Conservation (phyloP, 2,888 invertebrate genomes). For the Drosophila histrio region DNA sequence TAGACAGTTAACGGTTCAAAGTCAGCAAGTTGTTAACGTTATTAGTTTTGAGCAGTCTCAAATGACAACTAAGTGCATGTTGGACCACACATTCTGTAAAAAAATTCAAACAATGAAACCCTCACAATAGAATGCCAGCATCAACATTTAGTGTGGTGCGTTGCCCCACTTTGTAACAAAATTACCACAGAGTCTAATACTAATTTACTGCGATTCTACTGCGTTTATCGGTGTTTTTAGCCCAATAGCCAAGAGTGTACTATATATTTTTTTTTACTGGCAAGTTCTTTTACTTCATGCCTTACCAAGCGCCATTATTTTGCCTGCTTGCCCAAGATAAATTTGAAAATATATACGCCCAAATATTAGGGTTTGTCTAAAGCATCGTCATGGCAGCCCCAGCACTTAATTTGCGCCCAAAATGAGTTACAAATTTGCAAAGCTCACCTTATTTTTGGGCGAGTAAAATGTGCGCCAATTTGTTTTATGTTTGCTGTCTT, state of each 20-base stretch:
- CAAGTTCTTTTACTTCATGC: slow-evolving; percentile 51
- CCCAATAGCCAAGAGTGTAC: too few relatives aligned
- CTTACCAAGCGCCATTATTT: slow-evolving; percentile 28
- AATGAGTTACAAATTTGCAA: slow-evolving; percentile 71
- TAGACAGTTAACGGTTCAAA: not conserved
- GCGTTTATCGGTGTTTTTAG: too few relatives aligned
- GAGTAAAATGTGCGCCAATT: slow-evolving; percentile 60
- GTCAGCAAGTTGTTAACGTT: not conserved
- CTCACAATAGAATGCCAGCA: slow-evolving; percentile 26
- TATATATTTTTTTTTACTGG: slow-evolving; percentile 27
- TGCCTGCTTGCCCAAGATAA: slow-evolving; percentile 42
- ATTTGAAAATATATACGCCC: slow-evolving; percentile 68
- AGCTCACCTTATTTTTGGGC: slow-evolving; percentile 25
- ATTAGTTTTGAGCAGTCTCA: slow-evolving; percentile 2
- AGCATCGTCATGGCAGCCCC: slow-evolving; percentile 27
- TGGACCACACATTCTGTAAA: slow-evolving; percentile 14
- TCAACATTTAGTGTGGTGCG: slow-evolving; percentile 22
- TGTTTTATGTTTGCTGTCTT: slow-evolving; percentile 38
- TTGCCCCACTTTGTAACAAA: slow-evolving; percentile 60
- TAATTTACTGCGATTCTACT: slow-evolving; percentile 77
- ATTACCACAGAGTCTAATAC: slow-evolving; percentile 71
- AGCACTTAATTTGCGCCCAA: slow-evolving; percentile 57
- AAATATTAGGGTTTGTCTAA: slow-evolving; percentile 60
- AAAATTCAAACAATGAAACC: slow-evolving; percentile 5
- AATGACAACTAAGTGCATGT: slow-evolving; percentile 45